Evolutionary conservation across 2,113 vertebrate species (phyloP).

Genomic region (Sylvietta virens): DNA sequence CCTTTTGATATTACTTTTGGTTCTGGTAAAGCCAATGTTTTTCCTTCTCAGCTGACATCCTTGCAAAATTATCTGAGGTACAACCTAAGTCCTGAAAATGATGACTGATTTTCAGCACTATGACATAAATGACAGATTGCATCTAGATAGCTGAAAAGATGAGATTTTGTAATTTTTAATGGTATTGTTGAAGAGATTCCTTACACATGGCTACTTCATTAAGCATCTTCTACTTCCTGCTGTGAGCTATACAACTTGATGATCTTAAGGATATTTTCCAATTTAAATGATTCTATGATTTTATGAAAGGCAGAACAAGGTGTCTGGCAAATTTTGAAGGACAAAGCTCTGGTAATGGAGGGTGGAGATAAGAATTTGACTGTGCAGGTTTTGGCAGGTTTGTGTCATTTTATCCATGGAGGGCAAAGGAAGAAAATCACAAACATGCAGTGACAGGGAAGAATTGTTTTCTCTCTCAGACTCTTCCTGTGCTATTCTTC

Average conservation of each 20-base stretch:
- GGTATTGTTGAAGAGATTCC: not conserved
- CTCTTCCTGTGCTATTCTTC: slow-evolving; percentile 17
- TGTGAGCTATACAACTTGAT: not conserved
- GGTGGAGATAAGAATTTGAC: not conserved
- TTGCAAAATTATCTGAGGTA: not conserved
- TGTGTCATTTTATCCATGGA: slow-evolving; percentile 7
- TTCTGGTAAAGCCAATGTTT: not conserved
- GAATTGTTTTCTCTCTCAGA: slow-evolving; percentile 4
- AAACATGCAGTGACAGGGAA: slow-evolving; percentile 10
- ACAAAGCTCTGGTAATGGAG: not conserved
- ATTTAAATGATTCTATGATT: not conserved
- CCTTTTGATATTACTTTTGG: not conserved
- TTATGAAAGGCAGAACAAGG: not conserved
- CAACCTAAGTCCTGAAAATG: not conserved
- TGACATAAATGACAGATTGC: not conserved
- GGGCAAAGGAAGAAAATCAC: not conserved
- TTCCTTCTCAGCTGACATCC: not conserved
- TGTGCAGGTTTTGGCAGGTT: slow-evolving; percentile 25
- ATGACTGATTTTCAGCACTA: not conserved
- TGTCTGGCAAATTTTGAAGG: not conserved
- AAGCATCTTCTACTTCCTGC: not conserved
- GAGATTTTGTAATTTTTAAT: not conserved
- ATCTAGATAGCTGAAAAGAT: not conserved
- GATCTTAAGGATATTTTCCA: not conserved
- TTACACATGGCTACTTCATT: not conserved